A percentile compares a stretch with the other conserved stretches of the same genome.
These are phyloP conservation scores for Rugalucina vietnamica DNA, from an alignment of 2,888 invertebrate genomes.

Conservation along the genomic window DNA sequence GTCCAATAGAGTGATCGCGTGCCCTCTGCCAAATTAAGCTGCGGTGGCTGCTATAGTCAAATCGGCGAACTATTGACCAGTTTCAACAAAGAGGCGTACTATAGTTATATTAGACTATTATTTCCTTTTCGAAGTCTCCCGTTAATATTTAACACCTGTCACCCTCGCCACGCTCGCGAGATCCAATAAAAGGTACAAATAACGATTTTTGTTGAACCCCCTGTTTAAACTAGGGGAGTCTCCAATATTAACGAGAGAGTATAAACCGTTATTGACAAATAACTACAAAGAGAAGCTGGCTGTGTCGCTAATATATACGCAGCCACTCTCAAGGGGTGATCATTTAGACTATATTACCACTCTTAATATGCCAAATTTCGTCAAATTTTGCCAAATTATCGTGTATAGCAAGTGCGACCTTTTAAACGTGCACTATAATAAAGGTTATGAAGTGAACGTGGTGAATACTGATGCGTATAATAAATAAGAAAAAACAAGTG, in stretches of 20 bases:
- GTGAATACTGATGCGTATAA: too few relatives aligned
- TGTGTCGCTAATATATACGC: neutral
- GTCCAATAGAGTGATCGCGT: slow-evolving; percentile 6
- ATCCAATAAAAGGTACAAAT: slow-evolving; percentile 36
- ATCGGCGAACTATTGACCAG: slow-evolving; percentile 11
- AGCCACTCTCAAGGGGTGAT: neutral
- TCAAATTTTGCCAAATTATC: slow-evolving; percentile 18
- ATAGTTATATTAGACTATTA: slow-evolving; percentile 5
- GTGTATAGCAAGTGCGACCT: neutral
- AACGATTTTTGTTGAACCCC: slow-evolving; percentile 1
- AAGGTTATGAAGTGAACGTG: too few relatives aligned
- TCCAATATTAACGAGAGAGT: neutral
- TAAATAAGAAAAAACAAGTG: too few relatives aligned
- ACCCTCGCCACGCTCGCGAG: slow-evolving; percentile 11
- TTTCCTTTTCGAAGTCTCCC: neutral
- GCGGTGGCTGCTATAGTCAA: slow-evolving; percentile 9
- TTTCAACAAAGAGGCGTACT: slow-evolving; percentile 7
- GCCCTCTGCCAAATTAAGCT: slow-evolving; percentile 15
- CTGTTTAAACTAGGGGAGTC: neutral
- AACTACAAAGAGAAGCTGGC: neutral
- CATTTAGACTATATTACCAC: neutral
- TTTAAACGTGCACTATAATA: too few relatives aligned
- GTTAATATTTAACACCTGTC: slow-evolving; percentile 46
- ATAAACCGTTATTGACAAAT: neutral
- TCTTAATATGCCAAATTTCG: slow-evolving; percentile 17